Percentiles rank a stretch among this genome's conserved stretches.
Evolutionary conservation across 2,113 vertebrate genomes (phyloP).

Genomic region (Panthera leo): DNA sequence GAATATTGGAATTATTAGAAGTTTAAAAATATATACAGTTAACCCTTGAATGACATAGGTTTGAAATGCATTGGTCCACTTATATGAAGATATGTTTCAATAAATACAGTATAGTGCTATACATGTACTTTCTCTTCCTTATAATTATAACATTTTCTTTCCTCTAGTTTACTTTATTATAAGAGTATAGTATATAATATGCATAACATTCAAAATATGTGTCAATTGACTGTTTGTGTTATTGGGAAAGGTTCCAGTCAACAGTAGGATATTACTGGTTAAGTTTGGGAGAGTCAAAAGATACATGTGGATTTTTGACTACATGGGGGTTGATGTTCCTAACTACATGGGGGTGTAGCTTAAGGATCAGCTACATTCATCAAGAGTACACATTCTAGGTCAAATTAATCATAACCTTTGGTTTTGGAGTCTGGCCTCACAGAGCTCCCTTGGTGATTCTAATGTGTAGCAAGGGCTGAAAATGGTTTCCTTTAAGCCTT

Average conservation of each 20-base stretch:
- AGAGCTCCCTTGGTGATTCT: neutral
- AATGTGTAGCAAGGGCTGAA: neutral
- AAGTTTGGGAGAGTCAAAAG: neutral
- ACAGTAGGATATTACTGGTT: neutral
- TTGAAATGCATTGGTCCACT: neutral
- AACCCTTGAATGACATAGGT: neutral
- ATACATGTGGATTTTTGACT: neutral
- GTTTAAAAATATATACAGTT: neutral
- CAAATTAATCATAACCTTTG: neutral
- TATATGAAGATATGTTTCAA: neutral
- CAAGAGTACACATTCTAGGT: neutral
- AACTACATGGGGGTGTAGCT: neutral
- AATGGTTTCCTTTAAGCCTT: neutral
- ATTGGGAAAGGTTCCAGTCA: neutral
- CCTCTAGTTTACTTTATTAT: neutral
- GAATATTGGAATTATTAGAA: neutral
- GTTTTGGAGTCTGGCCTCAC: neutral
- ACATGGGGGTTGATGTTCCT: neutral
- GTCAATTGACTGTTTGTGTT: neutral
- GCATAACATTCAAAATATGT: neutral
- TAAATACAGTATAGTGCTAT: neutral
- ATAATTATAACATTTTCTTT: neutral
- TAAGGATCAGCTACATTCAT: neutral
- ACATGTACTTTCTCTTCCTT: neutral
- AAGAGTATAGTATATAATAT: neutral